phyloP scores from a whole-genome alignment of 2,888 invertebrate genomes.

The Xanthia togata region DNA sequence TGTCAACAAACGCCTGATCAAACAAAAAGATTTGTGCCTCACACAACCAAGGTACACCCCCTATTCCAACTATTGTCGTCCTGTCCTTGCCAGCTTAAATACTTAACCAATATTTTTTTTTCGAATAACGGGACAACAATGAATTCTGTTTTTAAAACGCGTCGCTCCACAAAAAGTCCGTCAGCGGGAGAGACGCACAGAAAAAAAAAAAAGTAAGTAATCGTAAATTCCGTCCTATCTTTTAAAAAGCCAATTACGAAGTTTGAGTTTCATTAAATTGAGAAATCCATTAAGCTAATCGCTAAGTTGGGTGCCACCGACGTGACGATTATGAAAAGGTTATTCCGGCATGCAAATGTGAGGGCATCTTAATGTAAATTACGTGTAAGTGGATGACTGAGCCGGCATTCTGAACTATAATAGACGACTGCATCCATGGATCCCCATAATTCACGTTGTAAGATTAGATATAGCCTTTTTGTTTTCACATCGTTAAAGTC shows the following conservation, averaged over 20 bases:
- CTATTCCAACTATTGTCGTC: constrained; percentile 80
- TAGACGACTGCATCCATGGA: constrained; percentile 78
- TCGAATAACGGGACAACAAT: constrained; percentile 73
- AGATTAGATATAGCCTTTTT: constrained; percentile 85
- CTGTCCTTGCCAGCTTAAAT: constrained; percentile 80
- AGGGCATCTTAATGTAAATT: constrained; percentile 86
- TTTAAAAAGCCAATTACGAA: constrained; percentile 85
- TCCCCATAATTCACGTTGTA: constrained; percentile 81
- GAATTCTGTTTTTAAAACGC: constrained; percentile 67
- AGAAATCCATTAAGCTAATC: constrained; percentile 89
- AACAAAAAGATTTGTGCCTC: constrained; percentile 87
- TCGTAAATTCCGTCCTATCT: constrained; percentile 83
- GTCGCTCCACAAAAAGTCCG: constrained; percentile 63
- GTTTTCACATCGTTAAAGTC: constrained; percentile 76
- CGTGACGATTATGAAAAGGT: constrained; percentile 88
- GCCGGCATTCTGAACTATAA: constrained; percentile 79
- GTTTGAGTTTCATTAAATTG: constrained; percentile 87
- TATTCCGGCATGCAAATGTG: constrained; percentile 87
- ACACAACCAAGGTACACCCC: constrained; percentile 80
- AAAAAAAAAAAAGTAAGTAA: constrained; percentile 72
- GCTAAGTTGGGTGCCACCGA: constrained; percentile 84
- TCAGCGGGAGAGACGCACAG: constrained; percentile 33
- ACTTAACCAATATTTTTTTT: constrained; percentile 74
- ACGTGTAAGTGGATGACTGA: constrained; percentile 84
- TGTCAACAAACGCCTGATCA: constrained; percentile 89